phyloP scores from a whole-genome alignment of 2,888 invertebrate genomes.

The Euplagia quadripunctaria region DNA sequence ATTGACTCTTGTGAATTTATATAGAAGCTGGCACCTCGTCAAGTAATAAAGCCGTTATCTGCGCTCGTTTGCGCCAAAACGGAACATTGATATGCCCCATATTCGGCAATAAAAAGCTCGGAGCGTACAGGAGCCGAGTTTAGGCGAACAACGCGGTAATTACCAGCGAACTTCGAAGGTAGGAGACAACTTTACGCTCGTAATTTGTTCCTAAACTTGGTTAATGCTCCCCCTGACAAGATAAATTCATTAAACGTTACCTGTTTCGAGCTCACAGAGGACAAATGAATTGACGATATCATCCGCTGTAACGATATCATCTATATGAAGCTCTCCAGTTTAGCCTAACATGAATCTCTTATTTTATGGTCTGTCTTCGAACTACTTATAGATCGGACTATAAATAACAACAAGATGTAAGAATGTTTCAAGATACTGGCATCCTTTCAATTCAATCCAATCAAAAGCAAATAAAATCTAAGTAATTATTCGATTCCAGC shows the following conservation, averaged over 20 bases:
- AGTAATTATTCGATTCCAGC: slow-evolving; percentile 14
- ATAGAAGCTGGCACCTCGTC: slow-evolving; percentile 73
- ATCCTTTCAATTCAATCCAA: slow-evolving; percentile 31
- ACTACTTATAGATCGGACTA: slow-evolving; percentile 14
- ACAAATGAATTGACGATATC: slow-evolving; percentile 62
- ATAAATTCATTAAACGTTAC: slow-evolving; percentile 83
- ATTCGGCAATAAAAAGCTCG: slow-evolving; percentile 69
- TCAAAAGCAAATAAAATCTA: slow-evolving; percentile 19
- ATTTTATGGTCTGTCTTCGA: slow-evolving; percentile 17
- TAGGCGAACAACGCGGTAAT: slow-evolving; percentile 74
- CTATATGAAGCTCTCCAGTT: slow-evolving; percentile 56
- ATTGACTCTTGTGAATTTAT: slow-evolving; percentile 69
- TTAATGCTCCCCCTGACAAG: slow-evolving; percentile 83
- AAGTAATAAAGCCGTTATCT: slow-evolving; percentile 82
- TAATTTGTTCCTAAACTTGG: slow-evolving; percentile 84
- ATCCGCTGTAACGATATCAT: slow-evolving; percentile 62
- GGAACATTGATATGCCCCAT: slow-evolving; percentile 72
- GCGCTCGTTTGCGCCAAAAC: slow-evolving; percentile 75
- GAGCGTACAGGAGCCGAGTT: slow-evolving; percentile 63
- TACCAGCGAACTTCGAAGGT: slow-evolving; percentile 75
- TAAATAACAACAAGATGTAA: slow-evolving; percentile 19
- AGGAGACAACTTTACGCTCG: slow-evolving; percentile 78
- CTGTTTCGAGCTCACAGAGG: slow-evolving; percentile 65
- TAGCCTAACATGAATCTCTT: slow-evolving; percentile 36
- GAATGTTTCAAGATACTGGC: slow-evolving; percentile 18